Base-by-base conservation (phyloP, 2,797 vertebrate genomes). In the Sternarchorhynchus goeldii region DNA sequence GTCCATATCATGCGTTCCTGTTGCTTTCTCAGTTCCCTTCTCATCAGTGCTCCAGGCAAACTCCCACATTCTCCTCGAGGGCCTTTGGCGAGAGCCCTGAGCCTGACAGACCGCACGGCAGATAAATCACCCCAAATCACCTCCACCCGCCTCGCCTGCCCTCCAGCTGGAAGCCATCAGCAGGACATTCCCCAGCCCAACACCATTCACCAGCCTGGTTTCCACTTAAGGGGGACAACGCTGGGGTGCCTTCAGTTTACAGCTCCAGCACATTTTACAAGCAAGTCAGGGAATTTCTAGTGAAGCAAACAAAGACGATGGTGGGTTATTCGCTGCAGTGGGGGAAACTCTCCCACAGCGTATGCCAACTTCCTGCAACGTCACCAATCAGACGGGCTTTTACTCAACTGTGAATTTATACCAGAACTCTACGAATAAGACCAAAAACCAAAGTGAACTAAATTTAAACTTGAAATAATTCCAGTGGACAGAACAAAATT, bases 131-230 rank as follows among this genome's bases (percentile, higher is more conserved):
- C 65, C 56, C 14, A 20, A 60, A 74, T 59, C 63, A 60, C 83
- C 66, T 80, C 66, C 36, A 72, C 31, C 45, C 67, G 31, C 65
- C 20, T 14, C 57, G 29, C 32, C 17, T 20, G n/a, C 45, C 41
- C 41, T 57, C 83, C 83, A 85, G 83, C 78, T 85, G 81, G 78
- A 81, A 80, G n/a, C 73, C 53, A 78, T 78, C 81, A 75, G 41
- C 76, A 66, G 62, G 18, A 75, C 34, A 69, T 56, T 64, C 62
- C 74, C 63, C 53, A 75, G 71, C 71, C 66, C 64, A 55, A 56
- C 20, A 73, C 64, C 64, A 60, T 62, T 72, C 73, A 81, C 50
- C 79, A 73, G 81, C 66, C 68, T 57, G 76, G 21, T 64, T 76
- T 62, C 65, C 29, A 53, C 79, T 68, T 36, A 75, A 25, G 66